Evolutionary conservation across 2,797 vertebrate species (phyloP), one percentile per base, ranked within the genome.

Genomic region (Arrhamphus sclerolepis): DNA sequence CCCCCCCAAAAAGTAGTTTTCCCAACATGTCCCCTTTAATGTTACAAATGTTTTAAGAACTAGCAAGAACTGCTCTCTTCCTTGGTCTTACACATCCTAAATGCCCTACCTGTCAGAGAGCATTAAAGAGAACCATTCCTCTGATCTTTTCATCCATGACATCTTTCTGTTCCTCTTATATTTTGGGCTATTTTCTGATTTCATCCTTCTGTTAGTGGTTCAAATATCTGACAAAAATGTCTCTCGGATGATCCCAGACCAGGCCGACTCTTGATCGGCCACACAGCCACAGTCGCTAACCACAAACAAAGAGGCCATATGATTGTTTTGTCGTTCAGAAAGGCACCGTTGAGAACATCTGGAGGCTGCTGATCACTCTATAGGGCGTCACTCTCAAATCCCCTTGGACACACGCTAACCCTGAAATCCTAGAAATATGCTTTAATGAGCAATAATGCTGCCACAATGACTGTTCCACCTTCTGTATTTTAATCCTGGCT

Each of bases 391-490:
- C 56, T 62, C 24, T 46, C 29, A 78, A 84, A 83, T 72, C 80
- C 82, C 48, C 22, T 44, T 52, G 56, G 57, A 84, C 72, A 74
- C 62, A 62, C 66, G 57, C 53, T 40, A 46, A 70, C 68, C 46
- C 61, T 43, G 14, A 80, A 87, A 85, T 85, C 81, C 81, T 61
- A 63, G 38, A 83, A 84, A 87, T 81, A 82, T 82, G 77, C 48
- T 82, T 75, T 88, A 87, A 89, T 82, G 77, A 87, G 82, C 62
- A 75, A 79, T 86, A 87, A 87, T 82, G 66, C 83, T 46, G 21
- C 53, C 53, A 78, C 81, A 85, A 78, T 80, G 62, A 68, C 46
- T 66, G 69, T 65, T 51, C 73, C 63, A 86, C 78, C 84, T 88
- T 82, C 71, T 84, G 69, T 56, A 72, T 70, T 71, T 70, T 90